Percentiles rank a stretch among this genome's conserved stretches.
Evolutionary conservation across 2,888 invertebrate genomes (phyloP).

Genomic region (Parnassius glacialis): DNA sequence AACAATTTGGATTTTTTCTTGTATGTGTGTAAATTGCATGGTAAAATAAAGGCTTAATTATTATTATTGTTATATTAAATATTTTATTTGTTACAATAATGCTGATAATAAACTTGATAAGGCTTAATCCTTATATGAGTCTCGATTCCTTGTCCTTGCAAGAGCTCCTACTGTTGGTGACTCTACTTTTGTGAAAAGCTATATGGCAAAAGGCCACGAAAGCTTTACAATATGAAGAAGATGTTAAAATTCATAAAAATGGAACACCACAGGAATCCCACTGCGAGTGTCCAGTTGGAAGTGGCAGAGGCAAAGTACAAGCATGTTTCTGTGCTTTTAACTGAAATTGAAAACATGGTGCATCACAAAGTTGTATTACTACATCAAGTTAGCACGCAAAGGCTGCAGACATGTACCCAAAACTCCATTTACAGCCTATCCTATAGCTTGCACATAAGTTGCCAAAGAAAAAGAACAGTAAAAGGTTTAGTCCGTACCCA

Average conservation of each 20-base stretch:
- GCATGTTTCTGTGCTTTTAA: background rate
- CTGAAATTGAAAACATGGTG: background rate
- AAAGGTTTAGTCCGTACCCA: background rate
- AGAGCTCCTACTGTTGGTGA: background rate
- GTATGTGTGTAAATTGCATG: too few species aligned
- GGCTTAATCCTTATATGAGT: background rate
- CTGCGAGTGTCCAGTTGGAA: background rate
- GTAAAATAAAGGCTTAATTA: too few species aligned
- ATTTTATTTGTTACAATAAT: background rate
- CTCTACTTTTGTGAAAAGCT: background rate
- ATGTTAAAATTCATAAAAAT: background rate
- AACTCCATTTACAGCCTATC: background rate
- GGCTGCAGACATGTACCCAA: background rate
- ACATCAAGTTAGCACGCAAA: background rate
- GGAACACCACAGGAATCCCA: background rate
- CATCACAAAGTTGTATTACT: background rate
- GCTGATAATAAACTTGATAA: background rate
- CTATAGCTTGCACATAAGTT: background rate
- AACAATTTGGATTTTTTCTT: too few species aligned
- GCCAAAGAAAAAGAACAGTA: background rate
- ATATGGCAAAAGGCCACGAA: background rate
- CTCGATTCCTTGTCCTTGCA: background rate
- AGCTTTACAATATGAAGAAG: background rate
- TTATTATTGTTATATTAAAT: too few species aligned
- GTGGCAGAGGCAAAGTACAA: background rate